Conservation (phyloP, 2,888 invertebrate genomes). For the Phania funesta region DNA sequence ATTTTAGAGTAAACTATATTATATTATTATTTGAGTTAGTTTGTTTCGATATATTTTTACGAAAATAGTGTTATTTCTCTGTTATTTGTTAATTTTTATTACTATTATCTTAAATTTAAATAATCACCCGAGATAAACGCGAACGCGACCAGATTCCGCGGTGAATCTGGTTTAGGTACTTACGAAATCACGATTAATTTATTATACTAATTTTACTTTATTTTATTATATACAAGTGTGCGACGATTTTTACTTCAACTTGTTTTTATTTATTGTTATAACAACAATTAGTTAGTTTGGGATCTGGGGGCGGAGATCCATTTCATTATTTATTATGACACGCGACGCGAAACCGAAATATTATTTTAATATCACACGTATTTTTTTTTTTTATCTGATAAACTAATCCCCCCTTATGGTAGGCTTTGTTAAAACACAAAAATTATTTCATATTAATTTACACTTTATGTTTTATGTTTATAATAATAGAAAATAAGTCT, state of each 20-base stretch:
- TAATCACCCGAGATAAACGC: slow-evolving; percentile 81
- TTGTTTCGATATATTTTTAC: slow-evolving; percentile 60
- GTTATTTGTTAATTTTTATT: slow-evolving; percentile 67
- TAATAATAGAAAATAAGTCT: slow-evolving; percentile 65
- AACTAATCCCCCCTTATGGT: slow-evolving; percentile 71
- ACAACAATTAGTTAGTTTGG: slow-evolving; percentile 68
- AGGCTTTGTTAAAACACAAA: slow-evolving; percentile 64
- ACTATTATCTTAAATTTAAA: slow-evolving; percentile 67
- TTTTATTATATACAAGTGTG: slow-evolving; percentile 61
- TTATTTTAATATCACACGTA: slow-evolving; percentile 75
- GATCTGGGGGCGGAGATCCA: slow-evolving; percentile 80
- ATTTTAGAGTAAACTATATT: slow-evolving; percentile 51
- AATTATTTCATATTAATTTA: slow-evolving; percentile 67
- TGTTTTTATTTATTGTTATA: slow-evolving; percentile 38
- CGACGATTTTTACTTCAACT: slow-evolving; percentile 47
- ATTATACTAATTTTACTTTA: slow-evolving; percentile 50
- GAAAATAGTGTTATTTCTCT: slow-evolving; percentile 66
- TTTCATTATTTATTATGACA: slow-evolving; percentile 54
- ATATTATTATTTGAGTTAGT: slow-evolving; percentile 59
- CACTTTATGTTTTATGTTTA: slow-evolving; percentile 64
- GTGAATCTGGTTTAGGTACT: slow-evolving; percentile 81
- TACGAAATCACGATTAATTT: slow-evolving; percentile 80
- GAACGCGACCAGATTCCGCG: slow-evolving; percentile 81
- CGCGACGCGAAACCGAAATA: slow-evolving; percentile 67
- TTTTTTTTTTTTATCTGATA: slow-evolving; percentile 44